Evolutionary conservation across 2,888 invertebrate genomes (phyloP), one percentile per base, ranked within the genome.

Genomic region (Choristoneura rosaceana): DNA sequence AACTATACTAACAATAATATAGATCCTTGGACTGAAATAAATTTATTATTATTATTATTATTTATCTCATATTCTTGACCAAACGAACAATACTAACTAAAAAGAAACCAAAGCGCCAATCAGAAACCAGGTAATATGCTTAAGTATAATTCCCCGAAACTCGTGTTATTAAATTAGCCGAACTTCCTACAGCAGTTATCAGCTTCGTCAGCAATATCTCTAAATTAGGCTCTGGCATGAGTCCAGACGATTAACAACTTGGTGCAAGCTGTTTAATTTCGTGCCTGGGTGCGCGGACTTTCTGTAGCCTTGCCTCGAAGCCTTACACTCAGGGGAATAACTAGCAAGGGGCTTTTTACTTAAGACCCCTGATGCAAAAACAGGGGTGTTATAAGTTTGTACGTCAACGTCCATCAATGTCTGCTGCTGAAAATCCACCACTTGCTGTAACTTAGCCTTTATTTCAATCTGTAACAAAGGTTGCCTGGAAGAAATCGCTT

Each of bases 181-280:
- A 77, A 74, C 58, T 47, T 75, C 74, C 69, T 76, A 71, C 77
- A 76, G 73, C 76, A 78, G 75, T 79, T 77, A 71, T 73, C 66
- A 73, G 77, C 76, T 73, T 76, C 82, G 85, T 88, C 89, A 89
- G 89, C 88, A 85, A 86, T 89, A 88, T 87, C 87, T 89, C 86
- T 82, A 88, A 90, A 91, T 89, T 89, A 89, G 81, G 81, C 79
- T 77, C 84, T 92, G 92, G 91, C 90, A 80, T 75, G 74, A 81
- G 82, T 87, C 91, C 91, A 91, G 86, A 74, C 87, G 86, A 90
- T 91, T 90, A 91, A 89, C 89, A 90, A 89, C 80, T 90, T 90
- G 87, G 84, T 88, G 88, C 89, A 86, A 87, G 88, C 86, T 88
- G 89, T 91, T 91, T 91, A 89, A 92, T 92, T 92, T 91, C 88